Base-by-base conservation (phyloP, 1,140 invertebrate genomes). In the Pinna nobilis region DNA sequence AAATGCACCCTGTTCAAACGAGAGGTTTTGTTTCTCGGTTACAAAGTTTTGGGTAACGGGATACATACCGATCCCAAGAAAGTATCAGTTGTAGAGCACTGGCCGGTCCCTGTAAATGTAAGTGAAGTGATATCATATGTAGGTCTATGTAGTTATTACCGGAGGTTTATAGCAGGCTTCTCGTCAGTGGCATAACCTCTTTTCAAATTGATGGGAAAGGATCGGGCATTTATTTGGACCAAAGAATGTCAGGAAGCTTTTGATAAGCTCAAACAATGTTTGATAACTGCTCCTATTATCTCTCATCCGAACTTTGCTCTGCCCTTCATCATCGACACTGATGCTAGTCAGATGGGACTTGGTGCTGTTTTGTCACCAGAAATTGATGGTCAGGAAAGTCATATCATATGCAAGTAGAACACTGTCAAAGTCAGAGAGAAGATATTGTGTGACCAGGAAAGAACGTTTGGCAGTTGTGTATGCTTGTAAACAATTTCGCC, bases 361-460 rank as follows among this genome's bases (percentile, higher is more conserved):
- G 85, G 82, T 13, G 80, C 77, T 5, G 81, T 82, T 0, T 70
- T 88, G 28, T 76, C 73, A 6, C 86, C 86, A 66, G 49, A 64
- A 35, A 41, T 79, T 37, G 76, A 81, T 11, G 75, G 81, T 41
- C 20, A 66, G 11, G 44, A n/a, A 50, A 18, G 69, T 76, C 0
- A 77, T 84, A 4, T 70, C 77, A 0, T 86, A 80, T 23, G 47
- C 65, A 32, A 67, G 65, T 33, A 53, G 37, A 20, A 67, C 47
- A 15, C 28, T 67, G 23, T 39, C 33, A 15, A 67, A 67, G 37
- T 20, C 20, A 5, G 65, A 67, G 53, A 23, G 49, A 11, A 51
- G 35, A 35, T 67, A 70, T n/a, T 59, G 49, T 69, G 39, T 60
- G 7, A 60, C 53, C 7, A 2, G 53, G 18, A 59, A 60, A 35